Base-by-base conservation (phyloP, 2,888 invertebrate genomes). In the Acrobasis consociella region DNA sequence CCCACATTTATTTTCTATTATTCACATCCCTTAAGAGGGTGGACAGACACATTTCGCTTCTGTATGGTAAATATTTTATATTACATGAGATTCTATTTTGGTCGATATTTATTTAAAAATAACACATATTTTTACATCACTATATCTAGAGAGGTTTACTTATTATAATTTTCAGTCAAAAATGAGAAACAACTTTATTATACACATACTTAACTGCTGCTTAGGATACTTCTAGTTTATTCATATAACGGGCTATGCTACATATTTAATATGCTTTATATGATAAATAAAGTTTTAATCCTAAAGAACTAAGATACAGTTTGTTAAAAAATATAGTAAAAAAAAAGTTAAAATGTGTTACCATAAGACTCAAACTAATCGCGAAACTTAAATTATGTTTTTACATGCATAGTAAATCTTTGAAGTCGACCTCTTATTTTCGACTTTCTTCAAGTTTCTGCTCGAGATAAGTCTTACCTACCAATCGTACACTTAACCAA, bases 401-500 rank as follows among this genome's bases (percentile, higher is more conserved):
- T 59, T 17, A 31, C 39, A 60, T 13, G 52, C 72, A 67, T 74
- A 74, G 81, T 83, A 83, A 83, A 83, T 83, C 76, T 76, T 76
- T 72, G 69, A 72, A 69, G 74, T 81, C 76, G 76, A 80, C 76
- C 76, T 71, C 80, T 81, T 81, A 83, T 81, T 83, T 82, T 85
- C 77, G 72, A 82, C 78, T 80, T 65, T 62, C 53, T 77, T 84
- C 79, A 82, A 85, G 84, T 84, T 83, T 78, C 73, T 75, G 81
- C 81, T 83, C 72, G 69, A 87, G 87, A 87, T 86, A 86, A 87
- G 83, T 81, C 77, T 75, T 85, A 86, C 85, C 85, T 83, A 85
- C 82, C 80, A 82, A 85, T 82, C 78, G 81, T 79, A 82, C 80
- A 81, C 82, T 80, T 77, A 77, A 75, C 71, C 70, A 72, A 78